Evolutionary conservation across 2,888 invertebrate genomes (phyloP), one percentile per base, ranked within the genome.

Genomic region (Parnassius smintheus): DNA sequence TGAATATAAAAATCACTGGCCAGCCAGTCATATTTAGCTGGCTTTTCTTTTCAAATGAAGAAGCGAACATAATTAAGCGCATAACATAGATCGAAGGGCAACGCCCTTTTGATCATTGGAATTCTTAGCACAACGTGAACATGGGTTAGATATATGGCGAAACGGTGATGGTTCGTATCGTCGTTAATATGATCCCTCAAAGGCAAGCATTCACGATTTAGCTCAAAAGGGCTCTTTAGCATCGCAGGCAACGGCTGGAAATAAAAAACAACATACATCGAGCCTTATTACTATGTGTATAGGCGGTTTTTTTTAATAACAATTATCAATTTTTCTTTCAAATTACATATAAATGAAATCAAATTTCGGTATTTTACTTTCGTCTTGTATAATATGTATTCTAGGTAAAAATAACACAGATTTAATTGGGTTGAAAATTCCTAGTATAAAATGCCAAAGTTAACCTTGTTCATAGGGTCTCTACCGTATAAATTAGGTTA

Each of bases 191-290:
- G 91, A 90, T 90, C 86, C 90, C 86, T 90, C 89, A 91, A 90
- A 91, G 90, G 91, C 91, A 91, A 91, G 91, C 91, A 91, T 91
- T 91, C 91, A 91, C 90, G 88, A 86, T 91, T 88, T 91, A 91
- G 90, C 90, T 91, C 91, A 91, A 91, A 91, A 90, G 88, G 91
- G 87, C 85, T 91, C 85, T 88, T 87, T 91, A 91, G 91, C 91
- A 90, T 91, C 88, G 89, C 91, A 91, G 92, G 91, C 91, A 90
- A 89, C 89, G 85, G 90, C 92, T 92, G 92, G 88, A 91, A 92
- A 91, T 91, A 91, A 92, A 88, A 91, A 91, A 91, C 90, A 91
- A 91, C 90, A 91, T 88, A 91, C 87, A 91, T 89, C 90, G 91
- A 88, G 91, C 90, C 91, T 90, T 89, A 88, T 82, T 89, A 89